Percentiles rank a stretch among this genome's conserved stretches.
phyloP scores from a whole-genome alignment of 1,140 invertebrate species.

The Yoshiicerus persimilis region DNA sequence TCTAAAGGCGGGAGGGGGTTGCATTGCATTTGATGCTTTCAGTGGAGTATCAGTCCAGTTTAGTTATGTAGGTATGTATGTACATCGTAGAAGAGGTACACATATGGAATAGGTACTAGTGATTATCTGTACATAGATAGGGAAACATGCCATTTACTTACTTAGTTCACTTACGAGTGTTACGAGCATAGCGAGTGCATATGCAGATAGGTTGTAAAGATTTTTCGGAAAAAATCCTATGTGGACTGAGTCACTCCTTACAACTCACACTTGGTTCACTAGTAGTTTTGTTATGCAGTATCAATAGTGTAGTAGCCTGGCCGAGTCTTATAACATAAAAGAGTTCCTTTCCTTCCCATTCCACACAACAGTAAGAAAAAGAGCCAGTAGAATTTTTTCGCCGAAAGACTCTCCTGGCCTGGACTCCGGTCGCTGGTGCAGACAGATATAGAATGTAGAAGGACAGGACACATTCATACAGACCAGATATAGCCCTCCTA shows the following conservation, averaged over 20 bases:
- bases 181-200: neutral
- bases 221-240: constrained; percentile 1
- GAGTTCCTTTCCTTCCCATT: neutral
- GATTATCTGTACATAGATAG: too few relatives aligned
- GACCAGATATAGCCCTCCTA: neutral
- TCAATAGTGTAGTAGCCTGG: neutral
- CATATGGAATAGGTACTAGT: neutral
- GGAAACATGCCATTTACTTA: neutral
- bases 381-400: constrained; percentile 9
- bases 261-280: neutral
- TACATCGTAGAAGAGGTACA: neutral
- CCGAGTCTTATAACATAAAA: neutral
- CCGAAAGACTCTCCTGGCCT: neutral
- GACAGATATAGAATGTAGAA: constrained; percentile 6
- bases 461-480: neutral
- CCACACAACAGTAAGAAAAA: neutral
- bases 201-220: constrained; percentile 10
- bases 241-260: neutral
- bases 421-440: neutral
- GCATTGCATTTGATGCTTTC: neutral
- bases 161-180: neutral
- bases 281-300: neutral
- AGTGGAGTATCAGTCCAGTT: neutral
- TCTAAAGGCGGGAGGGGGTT: constrained; percentile 24
- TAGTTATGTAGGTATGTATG: neutral